A percentile compares a stretch with the other conserved stretches of the same genome.
Evolutionary conservation across 2,888 invertebrate species (phyloP).

Genomic region (Heliconius cydno): DNA sequence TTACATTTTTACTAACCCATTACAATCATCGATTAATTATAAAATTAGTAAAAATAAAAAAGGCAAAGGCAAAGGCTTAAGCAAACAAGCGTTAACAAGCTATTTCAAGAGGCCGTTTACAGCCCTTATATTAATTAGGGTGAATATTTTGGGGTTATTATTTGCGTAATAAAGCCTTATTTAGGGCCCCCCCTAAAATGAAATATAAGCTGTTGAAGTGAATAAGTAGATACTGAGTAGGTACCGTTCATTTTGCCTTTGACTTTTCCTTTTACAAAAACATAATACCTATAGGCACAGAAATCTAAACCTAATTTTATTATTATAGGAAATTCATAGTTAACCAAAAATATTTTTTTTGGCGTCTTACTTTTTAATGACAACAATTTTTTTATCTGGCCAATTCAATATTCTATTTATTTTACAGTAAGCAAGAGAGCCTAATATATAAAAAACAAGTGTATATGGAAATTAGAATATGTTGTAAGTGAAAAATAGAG

Average conservation of each 20-base stretch:
- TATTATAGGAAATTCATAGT: background rate
- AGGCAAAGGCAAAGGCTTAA: conserved; percentile 49
- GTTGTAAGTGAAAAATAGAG: too few relatives aligned
- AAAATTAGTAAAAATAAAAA: background rate
- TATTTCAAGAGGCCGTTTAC: conserved; percentile 61
- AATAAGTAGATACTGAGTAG: conserved; percentile 70
- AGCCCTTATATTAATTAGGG: conserved; percentile 81
- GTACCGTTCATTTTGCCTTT: conserved; percentile 49
- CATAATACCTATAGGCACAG: background rate
- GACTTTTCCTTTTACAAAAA: conserved; percentile 17
- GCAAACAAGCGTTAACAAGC: conserved; percentile 56
- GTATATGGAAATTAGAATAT: too few relatives aligned
- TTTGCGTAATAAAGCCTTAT: conserved; percentile 82
- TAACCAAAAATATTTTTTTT: too few relatives aligned
- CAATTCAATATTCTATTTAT: too few relatives aligned
- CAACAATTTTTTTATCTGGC: too few relatives aligned
- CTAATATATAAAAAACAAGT: too few relatives aligned
- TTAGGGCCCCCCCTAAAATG: conserved; percentile 72
- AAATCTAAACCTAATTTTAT: background rate
- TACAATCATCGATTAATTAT: background rate
- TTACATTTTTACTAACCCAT: background rate
- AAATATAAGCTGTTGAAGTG: conserved; percentile 79
- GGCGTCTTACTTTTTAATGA: too few relatives aligned
- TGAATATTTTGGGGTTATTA: conserved; percentile 80
- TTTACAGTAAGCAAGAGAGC: too few relatives aligned